These are phyloP conservation scores for Uropsilus gracilis DNA, from an alignment of 2,113 vertebrate species.

Conservation along the genomic window DNA sequence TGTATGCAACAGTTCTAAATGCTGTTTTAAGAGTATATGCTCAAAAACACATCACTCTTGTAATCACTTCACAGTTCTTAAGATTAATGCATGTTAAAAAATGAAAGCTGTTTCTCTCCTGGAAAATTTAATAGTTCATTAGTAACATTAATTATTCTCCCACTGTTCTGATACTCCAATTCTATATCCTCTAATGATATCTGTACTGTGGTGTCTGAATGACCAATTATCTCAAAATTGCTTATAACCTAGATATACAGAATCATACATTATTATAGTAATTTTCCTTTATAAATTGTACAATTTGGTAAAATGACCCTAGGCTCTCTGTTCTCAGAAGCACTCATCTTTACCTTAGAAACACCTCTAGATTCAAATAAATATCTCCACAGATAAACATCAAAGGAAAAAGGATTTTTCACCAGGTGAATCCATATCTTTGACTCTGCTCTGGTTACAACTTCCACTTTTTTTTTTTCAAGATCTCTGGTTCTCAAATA, in stretches of 20 bases:
- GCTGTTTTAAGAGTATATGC: slow-evolving; percentile 58
- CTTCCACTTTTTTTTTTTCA: slow-evolving; percentile 51
- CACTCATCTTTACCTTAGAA: slow-evolving; percentile 54
- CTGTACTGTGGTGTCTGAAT: slow-evolving; percentile 63
- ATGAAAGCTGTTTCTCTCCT: slow-evolving; percentile 53
- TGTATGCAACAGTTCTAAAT: slow-evolving; percentile 37
- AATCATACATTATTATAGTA: slow-evolving; percentile 68
- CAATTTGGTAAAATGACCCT: slow-evolving; percentile 58
- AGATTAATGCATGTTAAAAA: slow-evolving; percentile 66
- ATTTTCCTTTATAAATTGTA: slow-evolving; percentile 67
- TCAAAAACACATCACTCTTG: slow-evolving; percentile 66
- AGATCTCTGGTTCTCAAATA: slow-evolving; percentile 30
- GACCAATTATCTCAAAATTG: slow-evolving; percentile 76
- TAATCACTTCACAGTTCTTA: slow-evolving; percentile 55
- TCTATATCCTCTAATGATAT: slow-evolving; percentile 66
- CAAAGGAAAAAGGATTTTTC: slow-evolving; percentile 46
- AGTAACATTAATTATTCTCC: slow-evolving; percentile 73
- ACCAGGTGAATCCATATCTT: not conserved
- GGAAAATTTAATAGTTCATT: slow-evolving; percentile 73
- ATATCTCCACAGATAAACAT: slow-evolving; percentile 16
- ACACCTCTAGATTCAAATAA: slow-evolving; percentile 68
- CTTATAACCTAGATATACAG: slow-evolving; percentile 67
- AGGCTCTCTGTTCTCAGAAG: slow-evolving; percentile 61
- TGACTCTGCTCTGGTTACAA: slow-evolving; percentile 43
- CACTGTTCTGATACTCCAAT: slow-evolving; percentile 54